Base-by-base conservation (phyloP, 1,140 invertebrate genomes). In the Coelopa frigida region DNA sequence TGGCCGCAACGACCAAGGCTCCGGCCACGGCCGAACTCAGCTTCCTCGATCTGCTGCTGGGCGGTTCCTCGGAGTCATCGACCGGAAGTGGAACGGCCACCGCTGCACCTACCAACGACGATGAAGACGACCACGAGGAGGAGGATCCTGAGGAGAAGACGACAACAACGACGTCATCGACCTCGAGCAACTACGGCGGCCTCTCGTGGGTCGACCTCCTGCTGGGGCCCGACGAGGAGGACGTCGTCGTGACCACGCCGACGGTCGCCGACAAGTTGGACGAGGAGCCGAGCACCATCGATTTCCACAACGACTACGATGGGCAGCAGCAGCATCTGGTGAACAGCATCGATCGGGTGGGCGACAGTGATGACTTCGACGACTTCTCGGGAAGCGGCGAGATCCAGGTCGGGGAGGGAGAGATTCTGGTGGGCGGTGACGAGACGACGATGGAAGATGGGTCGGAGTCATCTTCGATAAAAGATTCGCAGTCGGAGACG, bases 161-260 rank as follows among this genome's bases (percentile, higher is more conserved):
- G 14, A 55, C 63, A 0, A 40, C 51, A 5, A 41, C 31, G 0
- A 31, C 42, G n/a, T n/a, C n/a, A n/a, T n/a, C n/a, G n/a, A n/a
- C n/a, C n/a, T n/a, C n/a, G n/a, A n/a, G n/a, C n/a, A n/a, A n/a
- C n/a, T 32, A 41, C 18, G 42, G 41, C 0, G 43, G 37, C 0
- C 29, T 66, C 1, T 60, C 54, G 22, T 66, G 63, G 63, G 54
- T 67, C 20, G 63, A 67, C 27, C 14, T 67, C 14, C 33, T 66
- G 2, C 32, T 66, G 5, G 63, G 60, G 1, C 60, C 63, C 3
- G 63, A 66, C 43, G 59, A 63, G 3, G 58, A 67, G 20, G 60
- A 66, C 5, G 57, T 61, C 3, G 36, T 23, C 6, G 17, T 18
- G 12, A 15, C 32, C 6, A 21, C 31, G 22, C 21, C 21, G 3